These are phyloP conservation scores for Xestia rhomboidea DNA, from an alignment of 2,888 invertebrate species.

Conservation along the genomic window DNA sequence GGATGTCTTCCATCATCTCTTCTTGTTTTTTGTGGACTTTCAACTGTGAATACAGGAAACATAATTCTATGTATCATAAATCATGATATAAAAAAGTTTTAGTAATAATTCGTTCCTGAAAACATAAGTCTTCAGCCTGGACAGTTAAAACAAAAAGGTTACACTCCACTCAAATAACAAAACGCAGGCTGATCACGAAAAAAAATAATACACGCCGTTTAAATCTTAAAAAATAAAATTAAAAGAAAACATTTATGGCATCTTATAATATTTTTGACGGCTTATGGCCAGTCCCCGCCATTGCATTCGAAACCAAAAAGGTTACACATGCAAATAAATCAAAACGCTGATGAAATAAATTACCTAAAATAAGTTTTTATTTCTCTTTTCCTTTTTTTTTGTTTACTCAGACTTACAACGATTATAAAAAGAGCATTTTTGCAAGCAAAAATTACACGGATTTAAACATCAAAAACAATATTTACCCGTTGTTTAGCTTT, in stretches of 20 bases:
- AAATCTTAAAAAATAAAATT: not conserved
- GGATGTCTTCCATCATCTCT: constrained; percentile 90
- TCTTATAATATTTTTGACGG: not conserved
- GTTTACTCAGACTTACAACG: not conserved
- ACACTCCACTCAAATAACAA: not conserved
- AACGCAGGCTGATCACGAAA: not conserved
- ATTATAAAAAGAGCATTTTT: not conserved
- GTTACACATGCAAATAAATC: not conserved
- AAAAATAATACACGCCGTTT: not conserved
- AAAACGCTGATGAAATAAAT: not conserved
- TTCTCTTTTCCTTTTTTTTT: not conserved
- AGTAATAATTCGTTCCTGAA: too few relatives aligned
- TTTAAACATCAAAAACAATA: not conserved
- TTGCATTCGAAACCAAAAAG: not conserved
- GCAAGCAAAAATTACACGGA: not conserved
- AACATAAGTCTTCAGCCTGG: not conserved
- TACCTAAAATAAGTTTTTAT: not conserved
- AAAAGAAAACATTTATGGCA: constrained; percentile 1
- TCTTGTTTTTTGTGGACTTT: constrained; percentile 89
- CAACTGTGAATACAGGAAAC: constrained; percentile 81
- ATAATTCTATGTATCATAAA: not conserved
- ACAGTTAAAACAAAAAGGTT: not conserved
- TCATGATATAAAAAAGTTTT: not conserved
- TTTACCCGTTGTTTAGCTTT: constrained; percentile 91
- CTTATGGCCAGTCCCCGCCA: not conserved